A percentile compares a stretch with the other conserved stretches of the same genome.
These are phyloP conservation scores for Pyrrhia umbra DNA, from an alignment of 2,888 invertebrate species.

Conservation along the genomic window DNA sequence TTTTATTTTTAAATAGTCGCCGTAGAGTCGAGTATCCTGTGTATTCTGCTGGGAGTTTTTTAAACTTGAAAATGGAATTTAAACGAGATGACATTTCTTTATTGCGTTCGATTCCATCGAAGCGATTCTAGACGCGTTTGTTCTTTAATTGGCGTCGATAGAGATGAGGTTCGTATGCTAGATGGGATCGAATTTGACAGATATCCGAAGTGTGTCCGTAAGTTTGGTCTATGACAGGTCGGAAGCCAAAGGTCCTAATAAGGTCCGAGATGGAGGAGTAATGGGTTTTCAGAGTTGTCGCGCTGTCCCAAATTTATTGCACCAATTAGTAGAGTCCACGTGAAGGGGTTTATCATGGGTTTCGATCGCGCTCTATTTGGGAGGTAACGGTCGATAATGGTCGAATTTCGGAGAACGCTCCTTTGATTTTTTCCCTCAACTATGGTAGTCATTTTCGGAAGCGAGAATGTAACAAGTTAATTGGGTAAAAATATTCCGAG, in stretches of 20 bases:
- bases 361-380: constrained; percentile 88
- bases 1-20: constrained; percentile 78
- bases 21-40: constrained; percentile 75
- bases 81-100: constrained; percentile 86
- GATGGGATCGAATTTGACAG: constrained; percentile 72
- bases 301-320: constrained; percentile 86
- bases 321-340: constrained; percentile 88
- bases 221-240: constrained; percentile 73
- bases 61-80: constrained; percentile 83
- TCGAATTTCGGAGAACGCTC: constrained; percentile 84
- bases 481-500: constrained; percentile 85
- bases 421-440: constrained; percentile 77
- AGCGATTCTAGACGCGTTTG: constrained; percentile 74
- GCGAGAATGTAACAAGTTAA: constrained; percentile 89
- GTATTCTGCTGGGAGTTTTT: constrained; percentile 67
- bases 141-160: constrained; percentile 77
- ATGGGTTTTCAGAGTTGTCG: constrained; percentile 80
- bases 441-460: constrained; percentile 84
- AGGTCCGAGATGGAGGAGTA: constrained; percentile 74
- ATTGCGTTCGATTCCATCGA: constrained; percentile 68
- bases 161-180: constrained; percentile 75
- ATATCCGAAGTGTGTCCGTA: constrained; percentile 71
- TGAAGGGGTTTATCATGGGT: constrained; percentile 84
- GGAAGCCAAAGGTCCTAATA: constrained; percentile 75
- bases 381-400: constrained; percentile 88